Conservation (phyloP, 1,140 invertebrate species). For the Saxidomus purpurata region DNA sequence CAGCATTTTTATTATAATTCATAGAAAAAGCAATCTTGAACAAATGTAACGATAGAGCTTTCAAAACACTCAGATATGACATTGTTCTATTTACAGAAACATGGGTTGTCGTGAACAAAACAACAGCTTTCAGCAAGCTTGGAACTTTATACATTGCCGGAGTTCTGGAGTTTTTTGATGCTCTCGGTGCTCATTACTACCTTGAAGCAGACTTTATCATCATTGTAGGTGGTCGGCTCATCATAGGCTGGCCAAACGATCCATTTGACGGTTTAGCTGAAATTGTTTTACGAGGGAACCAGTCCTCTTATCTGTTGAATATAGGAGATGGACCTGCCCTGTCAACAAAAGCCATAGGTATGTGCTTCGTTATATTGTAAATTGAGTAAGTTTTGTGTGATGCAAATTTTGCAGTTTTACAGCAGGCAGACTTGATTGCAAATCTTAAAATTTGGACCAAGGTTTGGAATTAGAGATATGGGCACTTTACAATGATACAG, state of each 20-base stretch:
- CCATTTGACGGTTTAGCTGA: conserved; percentile 76
- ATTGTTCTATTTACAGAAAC: conserved; percentile 71
- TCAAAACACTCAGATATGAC: too few relatives aligned
- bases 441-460: too few relatives aligned
- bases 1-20: too few relatives aligned
- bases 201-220: conserved; percentile 78
- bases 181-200: conserved; percentile 33
- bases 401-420: too few relatives aligned
- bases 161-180: conserved; percentile 77
- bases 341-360: conserved; percentile 81
- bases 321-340: conserved; percentile 71
- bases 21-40: background rate
- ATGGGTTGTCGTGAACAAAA: conserved; percentile 80
- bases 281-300: conserved; percentile 78
- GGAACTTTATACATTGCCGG: conserved; percentile 79
- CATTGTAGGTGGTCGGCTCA: conserved; percentile 80
- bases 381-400: too few relatives aligned
- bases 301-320: conserved; percentile 64
- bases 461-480: too few relatives aligned
- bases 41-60: background rate
- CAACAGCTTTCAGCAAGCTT: conserved; percentile 53
- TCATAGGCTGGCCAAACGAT: conserved; percentile 80
- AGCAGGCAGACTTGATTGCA: too few relatives aligned
- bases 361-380: background rate
- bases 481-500: too few relatives aligned